These are phyloP conservation scores for Eulemur mongoz DNA, from an alignment of 2,797 vertebrate species.

Conservation along the genomic window DNA sequence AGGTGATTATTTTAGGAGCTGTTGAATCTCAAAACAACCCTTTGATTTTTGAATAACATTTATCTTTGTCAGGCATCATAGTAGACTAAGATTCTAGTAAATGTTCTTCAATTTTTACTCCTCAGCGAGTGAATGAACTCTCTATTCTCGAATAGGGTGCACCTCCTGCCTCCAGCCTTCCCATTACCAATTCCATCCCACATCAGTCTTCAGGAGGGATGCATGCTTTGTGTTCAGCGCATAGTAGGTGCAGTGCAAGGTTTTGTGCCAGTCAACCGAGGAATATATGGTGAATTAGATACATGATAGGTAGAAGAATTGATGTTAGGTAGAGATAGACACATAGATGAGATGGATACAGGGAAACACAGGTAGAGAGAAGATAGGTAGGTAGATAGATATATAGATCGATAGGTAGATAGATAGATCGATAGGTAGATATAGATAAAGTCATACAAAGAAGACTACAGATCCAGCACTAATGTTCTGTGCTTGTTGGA, in stretches of 20 bases:
- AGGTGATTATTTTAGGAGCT: not conserved
- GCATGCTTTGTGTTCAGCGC: no score
- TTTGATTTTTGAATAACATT: not conserved
- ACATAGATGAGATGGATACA: no score
- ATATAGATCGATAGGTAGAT: no score
- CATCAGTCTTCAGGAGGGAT: fast-evolving
- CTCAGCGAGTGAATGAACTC: no score
- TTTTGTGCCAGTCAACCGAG: not conserved
- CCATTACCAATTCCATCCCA: no score
- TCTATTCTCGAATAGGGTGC: not conserved
- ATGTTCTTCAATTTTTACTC: no score
- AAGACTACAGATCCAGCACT: fast-evolving
- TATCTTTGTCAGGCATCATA: fast-evolving
- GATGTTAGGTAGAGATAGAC: not conserved
- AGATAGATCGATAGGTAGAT: not conserved
- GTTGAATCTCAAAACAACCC: not conserved
- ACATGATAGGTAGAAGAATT: not conserved
- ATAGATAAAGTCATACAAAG: fast-evolving
- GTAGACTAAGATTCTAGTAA: fast-evolving
- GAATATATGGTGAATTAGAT: not conserved
- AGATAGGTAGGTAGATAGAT: not conserved
- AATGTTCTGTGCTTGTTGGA: fast-evolving
- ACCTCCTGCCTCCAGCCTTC: not conserved
- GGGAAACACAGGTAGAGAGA: not conserved
- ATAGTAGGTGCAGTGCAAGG: no score